These are phyloP conservation scores for Athripsodes cinereus DNA, from an alignment of 2,888 invertebrate genomes.

Conservation along the genomic window DNA sequence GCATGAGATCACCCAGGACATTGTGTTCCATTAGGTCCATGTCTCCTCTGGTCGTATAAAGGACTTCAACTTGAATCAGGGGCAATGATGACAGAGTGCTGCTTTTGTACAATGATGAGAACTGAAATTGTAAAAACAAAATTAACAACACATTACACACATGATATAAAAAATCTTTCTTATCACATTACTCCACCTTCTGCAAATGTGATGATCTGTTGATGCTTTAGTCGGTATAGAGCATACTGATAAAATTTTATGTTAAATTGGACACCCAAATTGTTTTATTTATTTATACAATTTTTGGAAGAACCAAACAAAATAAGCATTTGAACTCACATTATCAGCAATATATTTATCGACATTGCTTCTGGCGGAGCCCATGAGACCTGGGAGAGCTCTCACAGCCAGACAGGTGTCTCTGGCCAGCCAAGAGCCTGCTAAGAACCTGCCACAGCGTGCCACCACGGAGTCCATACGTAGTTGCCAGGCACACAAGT, in stretches of 20 bases:
- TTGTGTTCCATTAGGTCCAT: conserved; percentile 52
- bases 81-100: conserved; percentile 60
- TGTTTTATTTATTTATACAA: neutral
- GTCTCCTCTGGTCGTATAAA: conserved; percentile 66
- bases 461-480: conserved; percentile 69
- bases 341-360: conserved; percentile 65
- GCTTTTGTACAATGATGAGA: conserved; percentile 57
- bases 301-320: neutral
- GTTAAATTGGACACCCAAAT: no score
- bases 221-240: no score
- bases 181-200: no score
- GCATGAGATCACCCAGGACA: conserved; percentile 57
- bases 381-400: conserved; percentile 59
- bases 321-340: no score
- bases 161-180: no score
- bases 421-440: conserved; percentile 52
- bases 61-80: conserved; percentile 64
- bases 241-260: no score
- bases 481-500: conserved; percentile 71
- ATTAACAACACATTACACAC: no score
- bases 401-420: conserved; percentile 54
- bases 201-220: no score
- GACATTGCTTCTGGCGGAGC: conserved; percentile 45
- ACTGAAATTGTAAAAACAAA: conserved; percentile 43
- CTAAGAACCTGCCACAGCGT: conserved; percentile 61